Base-by-base conservation (phyloP, 2,797 vertebrate genomes). In the Mormyrus hasselquistii region DNA sequence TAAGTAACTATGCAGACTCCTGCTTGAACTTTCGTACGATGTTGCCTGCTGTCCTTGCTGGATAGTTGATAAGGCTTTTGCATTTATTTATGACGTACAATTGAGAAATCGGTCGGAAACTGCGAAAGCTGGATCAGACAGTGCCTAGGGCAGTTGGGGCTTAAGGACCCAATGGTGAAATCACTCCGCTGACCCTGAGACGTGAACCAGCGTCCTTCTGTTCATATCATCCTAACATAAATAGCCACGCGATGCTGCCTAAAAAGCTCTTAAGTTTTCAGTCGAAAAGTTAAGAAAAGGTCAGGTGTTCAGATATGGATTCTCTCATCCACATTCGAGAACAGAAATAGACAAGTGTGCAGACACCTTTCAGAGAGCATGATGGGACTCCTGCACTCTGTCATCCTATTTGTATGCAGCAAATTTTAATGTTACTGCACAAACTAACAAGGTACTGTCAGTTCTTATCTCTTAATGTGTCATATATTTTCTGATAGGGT, bases 371-470 rank as follows among this genome's bases (percentile, higher is more conserved):
- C 41, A 22, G 82, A 84, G 22, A 29, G 22, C 12, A 7, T 52
- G 83, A 29, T 79, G 73, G 19, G 73, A 79, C 8, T n/a, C 73
- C 38, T 44, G 41, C 5, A 41, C 5, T 79, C 38, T 44, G 73
- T 44, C 73, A 44, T 79, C 41, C 73, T 19, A 16, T 76, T 89
- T 89, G 29, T 87, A 89, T 86, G 84, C 22, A 16, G 52, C 55
- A 53, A 62, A 83, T 88, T 89, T 89, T 90, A 90, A 89, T 90
- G 76, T 90, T 89, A 86, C 88, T 89, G 89, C 87, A 90, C 86
- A 90, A 87, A 82, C 87, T 89, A 88, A 87, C 85, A 88, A 49
- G 55, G 83, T 87, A 85, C 87, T 57, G 83, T 22, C 47, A 52
- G 83, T 53, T 14, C 29, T 5, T 84, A n/a, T 52, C 44, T 44